Evolutionary conservation across 2,113 vertebrate genomes (phyloP).

Genomic region (Hippoglossus stenolepis): DNA sequence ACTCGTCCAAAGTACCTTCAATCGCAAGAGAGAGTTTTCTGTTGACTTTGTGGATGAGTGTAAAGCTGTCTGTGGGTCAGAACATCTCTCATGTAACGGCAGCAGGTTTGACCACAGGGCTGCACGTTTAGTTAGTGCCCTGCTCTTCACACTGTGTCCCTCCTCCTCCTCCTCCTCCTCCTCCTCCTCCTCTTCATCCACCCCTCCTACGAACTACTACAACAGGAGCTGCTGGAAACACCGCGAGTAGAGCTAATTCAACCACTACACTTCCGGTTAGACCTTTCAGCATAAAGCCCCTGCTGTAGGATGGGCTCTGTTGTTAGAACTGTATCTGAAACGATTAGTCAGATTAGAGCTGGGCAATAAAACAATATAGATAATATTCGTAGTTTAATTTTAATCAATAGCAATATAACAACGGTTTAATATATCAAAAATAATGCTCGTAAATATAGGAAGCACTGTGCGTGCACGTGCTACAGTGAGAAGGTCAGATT

Average conservation of each 20-base stretch:
- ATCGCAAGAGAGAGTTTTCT: neutral
- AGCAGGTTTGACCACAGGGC: constrained; percentile 25
- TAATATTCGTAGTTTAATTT: neutral
- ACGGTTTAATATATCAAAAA: too few species aligned
- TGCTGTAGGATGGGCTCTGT: accelerated
- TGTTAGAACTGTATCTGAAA: neutral
- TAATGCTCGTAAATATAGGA: too few species aligned
- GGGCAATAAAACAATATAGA: neutral
- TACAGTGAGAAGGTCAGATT: too few species aligned
- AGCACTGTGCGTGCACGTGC: too few species aligned
- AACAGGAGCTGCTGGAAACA: neutral
- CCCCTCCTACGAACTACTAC: neutral
- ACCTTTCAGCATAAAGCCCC: constrained; percentile 52
- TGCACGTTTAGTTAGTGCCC: constrained; percentile 46
- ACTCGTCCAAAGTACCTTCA: constrained; percentile 38
- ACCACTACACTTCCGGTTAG: constrained; percentile 12
- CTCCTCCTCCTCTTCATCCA: constrained; percentile 29
- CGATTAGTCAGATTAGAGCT: neutral
- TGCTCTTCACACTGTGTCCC: constrained; percentile 24
- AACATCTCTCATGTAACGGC: constrained; percentile 6
- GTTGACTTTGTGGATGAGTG: neutral
- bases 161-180: constrained; percentile 56
- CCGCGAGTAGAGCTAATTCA: accelerated
- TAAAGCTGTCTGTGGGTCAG: neutral
- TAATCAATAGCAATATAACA: neutral